Evolutionary conservation across 2,113 vertebrate genomes (phyloP), one percentile per base, ranked within the genome.

Genomic region (Myxocyprinus asiaticus): DNA sequence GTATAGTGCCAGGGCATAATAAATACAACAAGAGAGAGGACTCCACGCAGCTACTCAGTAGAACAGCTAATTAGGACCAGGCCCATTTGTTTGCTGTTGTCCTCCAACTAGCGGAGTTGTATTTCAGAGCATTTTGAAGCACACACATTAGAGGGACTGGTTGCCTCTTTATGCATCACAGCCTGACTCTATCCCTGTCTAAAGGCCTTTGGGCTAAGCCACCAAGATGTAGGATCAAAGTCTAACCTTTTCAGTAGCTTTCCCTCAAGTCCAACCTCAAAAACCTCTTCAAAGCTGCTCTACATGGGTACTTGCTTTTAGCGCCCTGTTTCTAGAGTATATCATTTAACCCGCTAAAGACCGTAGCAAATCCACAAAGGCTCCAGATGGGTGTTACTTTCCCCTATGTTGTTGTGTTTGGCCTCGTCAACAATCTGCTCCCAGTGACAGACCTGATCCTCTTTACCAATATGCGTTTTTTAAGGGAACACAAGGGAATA

Each of bases 31-130:
- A 81, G 68, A 77, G 63, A 87, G 83, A 80, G 75, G 76, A 81
- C 67, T 85, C 77, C 75, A 81, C 83, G 22, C 65, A 83, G 68
- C 76, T 74, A 71, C 74, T 76, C 56, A 12, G 81, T 78, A 83
- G 81, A 81, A 55, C 84, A 75, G 68, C 79, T 89, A 91, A 89
- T 83, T 83, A 86, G 83, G 87, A 89, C 85, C 89, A 90, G 87
- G 84, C 86, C 81, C 33, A 64, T 67, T 71, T 68, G 68, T 86
- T 80, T 81, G 66, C 76, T 75, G 85, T 82, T 83, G 78, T 85
- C 82, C 85, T 80, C 71, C 61, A 83, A 81, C 77, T 67, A 56
- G 76, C 1, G 22, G 77, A 82, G 61, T 78, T 84, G 76, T 72
- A 76, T 81, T 83, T 79, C 62, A 51, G 64, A 44, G 55, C 53